Evolutionary conservation across 2,888 invertebrate genomes (phyloP), one percentile per base, ranked within the genome.

Genomic region (Ernsta delagoae): DNA sequence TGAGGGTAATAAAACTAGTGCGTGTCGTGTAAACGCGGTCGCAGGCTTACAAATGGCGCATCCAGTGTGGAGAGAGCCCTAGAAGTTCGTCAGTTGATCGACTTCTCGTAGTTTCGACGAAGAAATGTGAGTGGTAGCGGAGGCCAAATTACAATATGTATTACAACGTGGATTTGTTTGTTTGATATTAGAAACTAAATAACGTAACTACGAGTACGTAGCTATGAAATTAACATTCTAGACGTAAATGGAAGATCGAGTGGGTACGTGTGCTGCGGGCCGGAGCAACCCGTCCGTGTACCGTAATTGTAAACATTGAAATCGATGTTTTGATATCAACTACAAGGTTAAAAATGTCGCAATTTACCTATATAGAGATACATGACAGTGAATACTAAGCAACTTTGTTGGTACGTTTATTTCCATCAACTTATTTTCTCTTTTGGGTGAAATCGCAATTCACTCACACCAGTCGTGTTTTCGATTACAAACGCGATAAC

Each of bases 1-100:
- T 93, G 92, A 90, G 92, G 93, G 93, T 90, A 92, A 92, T 93
- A 92, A 92, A 92, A 91, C 88, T 91, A 91, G 92, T 92, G 89
- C 90, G 91, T 90, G 90, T 88, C 87, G 83, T 87, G 86, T 88
- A 84, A 90, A 91, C 82, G 86, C 88, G 89, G 90, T 88, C 89
- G 88, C 85, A 84, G 83, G 85, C 84, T 82, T 88, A 83, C 79
- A 81, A 77, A 80, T 78, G 73, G 74, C 69, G 72, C 74, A 77
- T 75, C 90, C 88, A 90, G 75, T 76, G 66, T 77, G 77, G 56
- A 66, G 57, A 78, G 90, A 83, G 70, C 91, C 81, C 77, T 79
- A 74, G 77, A 75, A 77, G 75, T 81, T 81, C 78, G 76, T 79
- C 70, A 71, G 70, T 72, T 75, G 72, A 70, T 75, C 72, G 75